Evolutionary conservation across 2,888 invertebrate genomes (phyloP).

Genomic region (Schizotus pectinicornis): DNA sequence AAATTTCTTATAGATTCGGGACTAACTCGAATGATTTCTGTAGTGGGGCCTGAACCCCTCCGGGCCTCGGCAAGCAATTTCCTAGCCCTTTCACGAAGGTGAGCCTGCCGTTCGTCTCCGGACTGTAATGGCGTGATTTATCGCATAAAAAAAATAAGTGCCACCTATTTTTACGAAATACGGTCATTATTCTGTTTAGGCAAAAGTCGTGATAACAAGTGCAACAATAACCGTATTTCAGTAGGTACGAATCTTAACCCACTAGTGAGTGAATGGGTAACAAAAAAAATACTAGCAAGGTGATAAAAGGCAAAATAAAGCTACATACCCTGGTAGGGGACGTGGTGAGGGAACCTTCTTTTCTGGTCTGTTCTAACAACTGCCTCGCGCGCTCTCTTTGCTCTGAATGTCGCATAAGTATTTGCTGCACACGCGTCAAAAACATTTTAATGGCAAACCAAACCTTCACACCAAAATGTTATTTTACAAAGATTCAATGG

Average conservation of each 20-base stretch:
- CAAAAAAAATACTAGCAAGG: slow-evolving; percentile 12
- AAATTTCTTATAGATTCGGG: slow-evolving; percentile 48
- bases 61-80: slow-evolving; percentile 88
- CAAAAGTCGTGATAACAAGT: not conserved
- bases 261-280: too few relatives aligned
- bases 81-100: slow-evolving; percentile 86
- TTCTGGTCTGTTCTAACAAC: slow-evolving; percentile 79
- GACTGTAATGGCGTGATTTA: slow-evolving; percentile 52
- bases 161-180: not conserved
- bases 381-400: slow-evolving; percentile 83
- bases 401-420: slow-evolving; percentile 82
- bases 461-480: slow-evolving; percentile 48
- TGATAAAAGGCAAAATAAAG: slow-evolving; percentile 24
- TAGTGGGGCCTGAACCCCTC: slow-evolving; percentile 61
- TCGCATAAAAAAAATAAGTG: not conserved
- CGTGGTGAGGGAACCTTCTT: slow-evolving; percentile 59
- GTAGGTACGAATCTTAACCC: too few relatives aligned
- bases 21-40: slow-evolving; percentile 55
- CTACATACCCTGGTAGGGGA: slow-evolving; percentile 60
- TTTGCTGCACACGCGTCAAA: slow-evolving; percentile 66
- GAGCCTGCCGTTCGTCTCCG: slow-evolving; percentile 86
- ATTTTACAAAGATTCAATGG: slow-evolving; percentile 9
- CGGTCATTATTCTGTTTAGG: not conserved
- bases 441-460: slow-evolving; percentile 54
- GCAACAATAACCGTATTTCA: not conserved